phyloP scores from a whole-genome alignment of 2,113 vertebrate species.

The Smithornis capensis region DNA sequence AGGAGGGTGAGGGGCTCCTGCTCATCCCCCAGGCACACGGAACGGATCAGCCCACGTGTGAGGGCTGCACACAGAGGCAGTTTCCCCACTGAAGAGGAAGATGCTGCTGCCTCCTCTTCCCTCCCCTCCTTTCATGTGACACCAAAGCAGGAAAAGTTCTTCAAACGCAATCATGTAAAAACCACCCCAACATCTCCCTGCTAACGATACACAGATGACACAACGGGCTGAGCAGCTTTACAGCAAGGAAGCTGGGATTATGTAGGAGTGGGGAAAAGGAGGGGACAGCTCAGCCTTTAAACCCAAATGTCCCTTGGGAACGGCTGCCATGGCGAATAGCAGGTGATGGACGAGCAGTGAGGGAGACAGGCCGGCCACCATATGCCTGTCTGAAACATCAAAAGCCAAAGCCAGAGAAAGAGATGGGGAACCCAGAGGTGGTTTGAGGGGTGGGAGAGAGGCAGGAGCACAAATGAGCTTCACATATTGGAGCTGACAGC shows the following conservation, averaged over 20 bases:
- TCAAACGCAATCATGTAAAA: neutral
- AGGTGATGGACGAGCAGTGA: neutral
- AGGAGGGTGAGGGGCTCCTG: neutral
- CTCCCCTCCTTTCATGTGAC: neutral
- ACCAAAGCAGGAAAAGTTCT: neutral
- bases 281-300: neutral
- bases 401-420: neutral
- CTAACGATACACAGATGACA: neutral
- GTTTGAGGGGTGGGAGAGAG: neutral
- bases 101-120: neutral
- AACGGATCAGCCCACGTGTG: neutral
- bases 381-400: constrained; percentile 4
- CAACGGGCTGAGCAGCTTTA: neutral
- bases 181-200: neutral
- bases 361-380: neutral
- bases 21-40: neutral
- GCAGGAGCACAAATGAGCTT: neutral
- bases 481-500: neutral
- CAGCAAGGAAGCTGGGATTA: neutral
- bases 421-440: neutral
- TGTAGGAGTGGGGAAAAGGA: neutral
- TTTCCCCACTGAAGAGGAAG: neutral
- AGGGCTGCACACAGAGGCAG: neutral
- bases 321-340: neutral
- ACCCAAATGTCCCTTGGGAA: neutral